Conservation (phyloP, 2,797 vertebrate species). For the Garrulus glandarius region DNA sequence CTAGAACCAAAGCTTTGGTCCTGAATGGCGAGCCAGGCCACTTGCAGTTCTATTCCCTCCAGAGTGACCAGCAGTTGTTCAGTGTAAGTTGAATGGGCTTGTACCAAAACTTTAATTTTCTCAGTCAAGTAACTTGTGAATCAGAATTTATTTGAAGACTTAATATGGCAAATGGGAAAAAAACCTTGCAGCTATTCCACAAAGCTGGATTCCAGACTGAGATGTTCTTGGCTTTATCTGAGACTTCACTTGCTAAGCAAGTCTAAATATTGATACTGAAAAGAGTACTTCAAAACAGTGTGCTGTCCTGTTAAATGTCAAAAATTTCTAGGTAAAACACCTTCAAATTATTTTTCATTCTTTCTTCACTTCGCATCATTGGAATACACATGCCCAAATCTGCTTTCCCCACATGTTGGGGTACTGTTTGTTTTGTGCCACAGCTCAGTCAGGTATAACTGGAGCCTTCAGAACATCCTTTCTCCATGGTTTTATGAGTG, state of each 20-base stretch:
- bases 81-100: conserved; percentile 80
- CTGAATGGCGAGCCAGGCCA: conserved; percentile 96
- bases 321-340: background rate
- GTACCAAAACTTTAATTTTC: background rate
- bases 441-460: background rate
- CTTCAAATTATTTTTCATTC: too few relatives aligned
- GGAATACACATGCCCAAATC: background rate
- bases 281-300: background rate
- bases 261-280: background rate
- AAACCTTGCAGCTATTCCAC: background rate
- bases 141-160: background rate
- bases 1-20: conserved; percentile 90
- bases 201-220: background rate
- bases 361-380: fast-evolving
- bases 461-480: background rate
- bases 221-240: background rate
- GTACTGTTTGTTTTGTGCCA: background rate
- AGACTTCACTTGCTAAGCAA: background rate
- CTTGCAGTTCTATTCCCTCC: conserved; percentile 93
- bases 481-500: fast-evolving
- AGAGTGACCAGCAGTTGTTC: conserved; percentile 90
- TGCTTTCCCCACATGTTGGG: fast-evolving
- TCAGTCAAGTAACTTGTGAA: background rate
- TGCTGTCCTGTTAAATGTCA: background rate
- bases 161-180: background rate